Conservation (phyloP, 2,113 vertebrate species). For the Ptilorrhoa leucosticta region DNA sequence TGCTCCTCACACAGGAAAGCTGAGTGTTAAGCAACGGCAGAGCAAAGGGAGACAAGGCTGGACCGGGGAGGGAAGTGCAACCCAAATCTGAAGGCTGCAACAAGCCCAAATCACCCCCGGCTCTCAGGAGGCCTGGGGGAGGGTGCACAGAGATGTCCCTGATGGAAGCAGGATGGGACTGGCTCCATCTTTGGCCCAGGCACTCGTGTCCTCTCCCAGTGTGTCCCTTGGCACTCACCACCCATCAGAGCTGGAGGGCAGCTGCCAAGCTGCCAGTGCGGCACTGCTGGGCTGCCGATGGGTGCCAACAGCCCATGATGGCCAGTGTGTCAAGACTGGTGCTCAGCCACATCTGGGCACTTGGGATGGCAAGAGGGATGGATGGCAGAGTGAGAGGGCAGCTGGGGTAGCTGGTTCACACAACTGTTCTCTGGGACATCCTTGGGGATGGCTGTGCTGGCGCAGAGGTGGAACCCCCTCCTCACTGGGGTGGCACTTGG, state of each 20-base stretch:
- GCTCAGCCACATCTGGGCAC: not conserved
- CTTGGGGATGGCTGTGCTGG: not conserved
- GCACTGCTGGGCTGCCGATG: not conserved
- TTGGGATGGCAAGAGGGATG: not conserved
- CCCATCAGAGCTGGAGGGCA: not conserved
- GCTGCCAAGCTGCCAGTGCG: fast-evolving
- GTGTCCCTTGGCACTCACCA: not conserved
- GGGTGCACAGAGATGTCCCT: not conserved
- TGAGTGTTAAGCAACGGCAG: not conserved
- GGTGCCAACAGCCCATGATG: not conserved
- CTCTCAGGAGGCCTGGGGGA: not conserved
- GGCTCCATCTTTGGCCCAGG: not conserved
- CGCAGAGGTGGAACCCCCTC: not conserved
- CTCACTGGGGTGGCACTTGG: not conserved
- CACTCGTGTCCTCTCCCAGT: not conserved
- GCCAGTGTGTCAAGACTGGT: not conserved
- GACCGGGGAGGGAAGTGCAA: fast-evolving
- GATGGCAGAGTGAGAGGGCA: not conserved
- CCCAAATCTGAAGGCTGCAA: not conserved
- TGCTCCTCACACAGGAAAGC: not conserved
- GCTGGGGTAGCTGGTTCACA: not conserved
- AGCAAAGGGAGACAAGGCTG: not conserved
- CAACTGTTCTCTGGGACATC: not conserved
- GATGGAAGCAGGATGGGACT: not conserved
- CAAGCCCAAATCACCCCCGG: not conserved